A percentile compares a stretch with the other conserved stretches of the same genome.
Conservation (phyloP, 2,113 vertebrate genomes). For the Ciconia stormi region DNA sequence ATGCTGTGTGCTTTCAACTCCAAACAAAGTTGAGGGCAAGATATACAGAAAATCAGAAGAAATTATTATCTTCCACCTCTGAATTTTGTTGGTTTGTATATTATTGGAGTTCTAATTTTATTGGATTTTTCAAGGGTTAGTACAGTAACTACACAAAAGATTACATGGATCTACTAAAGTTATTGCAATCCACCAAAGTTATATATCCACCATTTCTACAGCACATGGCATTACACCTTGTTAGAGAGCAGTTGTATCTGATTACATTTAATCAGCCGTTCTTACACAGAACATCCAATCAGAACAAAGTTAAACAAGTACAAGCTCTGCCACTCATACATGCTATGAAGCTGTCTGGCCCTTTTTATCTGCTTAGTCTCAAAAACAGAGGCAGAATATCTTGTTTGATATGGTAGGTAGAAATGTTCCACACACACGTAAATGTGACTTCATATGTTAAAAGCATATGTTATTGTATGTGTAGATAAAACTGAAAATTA, state of each 20-base stretch:
- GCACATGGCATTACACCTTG: neutral
- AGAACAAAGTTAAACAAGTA: neutral
- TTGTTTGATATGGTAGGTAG: neutral
- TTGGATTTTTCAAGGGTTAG: neutral
- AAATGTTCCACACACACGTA: neutral
- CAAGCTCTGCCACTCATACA: neutral
- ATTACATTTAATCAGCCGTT: neutral
- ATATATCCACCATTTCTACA: neutral
- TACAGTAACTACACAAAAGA: neutral
- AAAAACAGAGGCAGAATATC: neutral
- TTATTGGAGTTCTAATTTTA: neutral
- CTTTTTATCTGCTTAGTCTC: neutral
- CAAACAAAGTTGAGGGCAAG: neutral
- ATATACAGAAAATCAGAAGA: neutral
- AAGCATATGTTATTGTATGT: neutral
- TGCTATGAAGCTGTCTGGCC: neutral
- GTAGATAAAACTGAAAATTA: neutral
- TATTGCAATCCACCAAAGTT: neutral
- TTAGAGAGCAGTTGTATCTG: neutral
- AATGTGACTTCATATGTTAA: neutral
- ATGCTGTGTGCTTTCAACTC: accelerated
- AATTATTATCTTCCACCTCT: neutral
- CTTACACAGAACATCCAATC: neutral
- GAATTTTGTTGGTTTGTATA: neutral
- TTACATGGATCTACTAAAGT: neutral